phyloP scores from a whole-genome alignment of 2,113 vertebrate genomes.

The Myocastor coypus region DNA sequence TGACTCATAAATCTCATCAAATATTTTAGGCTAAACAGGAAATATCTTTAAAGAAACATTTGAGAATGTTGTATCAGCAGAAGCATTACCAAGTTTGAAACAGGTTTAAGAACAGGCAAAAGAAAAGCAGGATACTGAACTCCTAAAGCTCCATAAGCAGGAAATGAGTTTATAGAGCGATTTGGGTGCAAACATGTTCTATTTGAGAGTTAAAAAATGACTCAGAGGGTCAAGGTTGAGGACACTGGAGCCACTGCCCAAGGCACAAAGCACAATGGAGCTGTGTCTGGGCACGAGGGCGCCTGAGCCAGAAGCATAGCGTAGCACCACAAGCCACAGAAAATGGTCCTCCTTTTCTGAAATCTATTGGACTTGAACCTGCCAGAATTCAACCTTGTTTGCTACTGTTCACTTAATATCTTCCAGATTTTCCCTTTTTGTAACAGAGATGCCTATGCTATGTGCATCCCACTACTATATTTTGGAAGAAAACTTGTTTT shows the following conservation, averaged over 20 bases:
- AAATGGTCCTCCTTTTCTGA: background rate
- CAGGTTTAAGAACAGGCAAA: background rate
- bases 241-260: background rate
- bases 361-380: background rate
- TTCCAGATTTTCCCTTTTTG: conserved; percentile 6
- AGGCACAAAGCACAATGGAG: background rate
- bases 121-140: background rate
- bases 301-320: background rate
- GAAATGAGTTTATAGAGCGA: background rate
- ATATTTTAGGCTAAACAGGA: background rate
- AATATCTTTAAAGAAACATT: background rate
- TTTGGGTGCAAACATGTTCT: background rate
- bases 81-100: background rate
- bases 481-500: conserved; percentile 29
- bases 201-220: conserved; percentile 17
- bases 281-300: background rate
- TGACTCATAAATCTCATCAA: conserved; percentile 22
- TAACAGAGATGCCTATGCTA: background rate
- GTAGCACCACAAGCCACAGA: background rate
- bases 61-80: background rate
- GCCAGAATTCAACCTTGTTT: background rate
- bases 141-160: background rate
- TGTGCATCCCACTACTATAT: background rate
- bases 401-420: background rate
- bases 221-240: background rate